Percentiles rank a stretch among this genome's conserved stretches.
Evolutionary conservation across 2,113 vertebrate species (phyloP).

Genomic region (Ochotona princeps): DNA sequence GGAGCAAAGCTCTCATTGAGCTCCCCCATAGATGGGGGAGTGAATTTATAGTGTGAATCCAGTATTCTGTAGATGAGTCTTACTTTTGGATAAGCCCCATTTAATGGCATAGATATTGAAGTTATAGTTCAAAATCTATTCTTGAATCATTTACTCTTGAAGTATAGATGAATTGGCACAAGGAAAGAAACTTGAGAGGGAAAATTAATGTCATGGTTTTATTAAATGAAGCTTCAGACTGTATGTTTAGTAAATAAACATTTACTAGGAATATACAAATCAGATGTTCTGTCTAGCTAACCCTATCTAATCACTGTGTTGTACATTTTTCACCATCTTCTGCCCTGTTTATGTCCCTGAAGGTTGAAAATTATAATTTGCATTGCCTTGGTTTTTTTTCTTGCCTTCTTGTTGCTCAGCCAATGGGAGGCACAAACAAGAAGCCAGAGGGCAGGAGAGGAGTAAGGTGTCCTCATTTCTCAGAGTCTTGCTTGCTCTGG

Average conservation of each 20-base stretch:
- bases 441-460: neutral
- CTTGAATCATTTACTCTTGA: constrained; percentile 21
- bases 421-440: neutral
- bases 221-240: neutral
- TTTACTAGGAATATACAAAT: neutral
- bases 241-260: neutral
- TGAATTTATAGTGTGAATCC: neutral
- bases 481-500: neutral
- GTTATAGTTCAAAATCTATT: constrained; percentile 37
- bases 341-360: neutral
- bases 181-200: constrained; percentile 1
- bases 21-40: neutral
- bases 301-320: neutral
- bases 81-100: neutral
- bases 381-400: neutral
- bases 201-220: constrained; percentile 32
- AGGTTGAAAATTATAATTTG: neutral
- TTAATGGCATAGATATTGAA: neutral
- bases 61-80: neutral
- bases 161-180: neutral
- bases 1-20: neutral
- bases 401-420: neutral
- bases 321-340: neutral
- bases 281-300: neutral
- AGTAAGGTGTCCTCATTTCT: neutral